Base-by-base conservation (phyloP, 2,113 vertebrate genomes). In the Ciconia maguari region DNA sequence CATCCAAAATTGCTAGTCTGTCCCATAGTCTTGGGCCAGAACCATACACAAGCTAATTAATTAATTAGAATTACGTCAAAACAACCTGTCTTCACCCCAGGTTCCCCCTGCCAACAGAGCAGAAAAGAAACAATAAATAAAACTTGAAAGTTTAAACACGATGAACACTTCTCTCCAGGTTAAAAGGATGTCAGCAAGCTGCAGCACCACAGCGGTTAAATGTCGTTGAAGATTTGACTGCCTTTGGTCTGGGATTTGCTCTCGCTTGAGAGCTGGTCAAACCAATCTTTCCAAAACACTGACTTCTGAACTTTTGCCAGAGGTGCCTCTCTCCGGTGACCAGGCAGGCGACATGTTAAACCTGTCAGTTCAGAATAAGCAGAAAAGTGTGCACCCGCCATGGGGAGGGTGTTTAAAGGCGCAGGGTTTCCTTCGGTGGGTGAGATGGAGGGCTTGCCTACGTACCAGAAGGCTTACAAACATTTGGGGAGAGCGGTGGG, bases 271-370 rank as follows among this genome's bases (percentile, higher is more conserved):
- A 96, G 77, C 81, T 95, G 93, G 94, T 93, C 94, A 97, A 96
- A 97, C 90, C 91, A 97, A 97, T 95, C 96, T 98, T 98, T 98
- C 96, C 95, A 94, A 96, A 97, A 97, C 95, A 97, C 95, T 96
- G 95, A 95, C 97, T 97, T 94, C 96, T 96, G 96, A 98, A 96
- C 95, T 94, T 97, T 94, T 96, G 95, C 96, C 96, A 96, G 94
- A 96, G 89, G 89, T 85, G 84, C 83, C 91, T 97, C 96, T 97
- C 96, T 97, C 95, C 58, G 55, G 95, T 96, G 96, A 95, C 89
- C 95, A 86, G 77, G 61, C 95, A 97, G 90, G 89, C 68, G 88
- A 97, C 94, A 95, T 96, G 90, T 96, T 97, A 96, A 96, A 96
- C 85, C 84, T 96, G 89, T 94, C 86, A 97, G 93, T 14, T 95